Conservation (phyloP, 2,888 invertebrate genomes). For the Phalangium opilio region DNA sequence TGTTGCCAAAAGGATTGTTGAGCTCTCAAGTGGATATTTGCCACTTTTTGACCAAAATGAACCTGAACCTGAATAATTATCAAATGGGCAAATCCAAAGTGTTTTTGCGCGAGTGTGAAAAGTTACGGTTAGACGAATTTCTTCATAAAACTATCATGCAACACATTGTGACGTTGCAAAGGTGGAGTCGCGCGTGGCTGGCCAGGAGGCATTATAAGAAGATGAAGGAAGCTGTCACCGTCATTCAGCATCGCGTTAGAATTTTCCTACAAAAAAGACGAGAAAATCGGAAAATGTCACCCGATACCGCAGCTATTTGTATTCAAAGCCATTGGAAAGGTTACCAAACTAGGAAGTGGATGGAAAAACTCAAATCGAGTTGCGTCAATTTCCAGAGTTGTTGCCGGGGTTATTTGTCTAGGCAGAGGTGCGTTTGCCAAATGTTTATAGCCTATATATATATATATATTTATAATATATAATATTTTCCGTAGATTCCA, state of each 20-base stretch:
- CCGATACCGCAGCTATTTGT: conserved; percentile 35
- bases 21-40: conserved; percentile 75
- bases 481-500: no score
- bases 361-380: conserved; percentile 40
- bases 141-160: conserved; percentile 87
- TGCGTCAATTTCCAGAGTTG: conserved; percentile 47
- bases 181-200: conserved; percentile 46
- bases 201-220: conserved; percentile 61
- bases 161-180: conserved; percentile 75
- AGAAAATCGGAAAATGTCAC: conserved; percentile 23
- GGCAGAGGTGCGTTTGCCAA: conserved; percentile 33
- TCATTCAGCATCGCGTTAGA: conserved; percentile 45
- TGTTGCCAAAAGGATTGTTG: conserved; percentile 64
- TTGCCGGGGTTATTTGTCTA: conserved; percentile 48
- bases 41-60: conserved; percentile 63
- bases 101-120: conserved; percentile 84
- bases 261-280: conserved; percentile 1
- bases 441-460: no score
- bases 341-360: conserved; percentile 49
- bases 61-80: conserved; percentile 75
- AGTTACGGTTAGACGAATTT: conserved; percentile 75
- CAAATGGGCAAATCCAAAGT: conserved; percentile 75
- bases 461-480: no score
- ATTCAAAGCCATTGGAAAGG: conserved; percentile 69
- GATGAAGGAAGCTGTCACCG: conserved; percentile 35